These are phyloP conservation scores for Liodrosophila aerea DNA, from an alignment of 2,888 invertebrate species.

Conservation along the genomic window DNA sequence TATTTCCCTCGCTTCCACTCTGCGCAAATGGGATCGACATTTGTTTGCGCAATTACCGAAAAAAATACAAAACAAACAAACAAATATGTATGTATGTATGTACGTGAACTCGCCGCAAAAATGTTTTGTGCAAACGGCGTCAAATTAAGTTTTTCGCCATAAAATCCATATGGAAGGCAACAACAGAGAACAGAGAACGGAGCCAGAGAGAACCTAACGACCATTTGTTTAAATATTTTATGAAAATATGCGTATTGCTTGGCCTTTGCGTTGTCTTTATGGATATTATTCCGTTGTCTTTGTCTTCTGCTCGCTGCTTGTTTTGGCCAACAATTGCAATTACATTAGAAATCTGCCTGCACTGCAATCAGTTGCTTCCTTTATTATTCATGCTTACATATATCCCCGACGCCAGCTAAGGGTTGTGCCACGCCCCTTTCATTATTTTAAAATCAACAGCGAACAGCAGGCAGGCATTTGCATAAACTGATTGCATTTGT, in stretches of 20 bases:
- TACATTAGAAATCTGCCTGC: constrained; percentile 52
- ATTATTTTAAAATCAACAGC: constrained; percentile 66
- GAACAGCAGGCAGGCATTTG: constrained; percentile 54
- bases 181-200: constrained; percentile 4
- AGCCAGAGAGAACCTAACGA: constrained; percentile 39
- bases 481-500: constrained; percentile 69
- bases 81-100: constrained; percentile 18
- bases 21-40: constrained; percentile 5
- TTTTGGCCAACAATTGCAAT: constrained; percentile 54
- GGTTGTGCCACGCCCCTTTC: constrained; percentile 45
- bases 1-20: not conserved
- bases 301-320: constrained; percentile 11
- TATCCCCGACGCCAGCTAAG: not conserved
- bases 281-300: constrained; percentile 19
- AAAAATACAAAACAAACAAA: constrained; percentile 31
- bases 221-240: constrained; percentile 70
- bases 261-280: constrained; percentile 26
- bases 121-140: constrained; percentile 56
- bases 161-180: constrained; percentile 55
- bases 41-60: constrained; percentile 62
- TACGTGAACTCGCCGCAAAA: constrained; percentile 20
- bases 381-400: constrained; percentile 58
- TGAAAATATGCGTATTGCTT: constrained; percentile 61
- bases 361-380: constrained; percentile 50
- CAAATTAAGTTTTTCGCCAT: constrained; percentile 67